Conservation (phyloP, 2,797 vertebrate genomes). For the Neostethus bicornis region DNA sequence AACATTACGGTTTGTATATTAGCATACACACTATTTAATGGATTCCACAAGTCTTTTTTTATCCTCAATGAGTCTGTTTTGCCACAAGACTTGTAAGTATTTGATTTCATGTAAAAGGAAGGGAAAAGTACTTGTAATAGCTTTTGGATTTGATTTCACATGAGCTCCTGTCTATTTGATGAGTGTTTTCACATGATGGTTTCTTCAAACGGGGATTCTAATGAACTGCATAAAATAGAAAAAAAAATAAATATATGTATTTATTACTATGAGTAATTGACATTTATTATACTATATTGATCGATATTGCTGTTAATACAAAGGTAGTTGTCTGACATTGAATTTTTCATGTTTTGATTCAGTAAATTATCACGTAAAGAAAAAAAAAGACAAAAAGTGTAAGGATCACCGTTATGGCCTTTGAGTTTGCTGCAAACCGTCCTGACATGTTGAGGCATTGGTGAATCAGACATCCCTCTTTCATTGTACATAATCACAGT, state of each 20-base stretch:
- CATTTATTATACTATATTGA: slow-evolving; percentile 77
- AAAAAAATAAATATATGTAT: slow-evolving; percentile 64
- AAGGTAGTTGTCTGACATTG: slow-evolving; percentile 72
- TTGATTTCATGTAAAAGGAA: slow-evolving; percentile 63
- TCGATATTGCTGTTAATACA: slow-evolving; percentile 79
- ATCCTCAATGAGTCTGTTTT: slow-evolving; percentile 53
- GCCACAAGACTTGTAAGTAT: slow-evolving; percentile 76
- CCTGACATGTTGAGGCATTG: slow-evolving; percentile 76
- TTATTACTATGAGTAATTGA: slow-evolving; percentile 76
- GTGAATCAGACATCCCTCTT: slow-evolving; percentile 72
- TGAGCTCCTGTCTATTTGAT: slow-evolving; percentile 55
- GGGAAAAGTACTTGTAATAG: slow-evolving; percentile 41
- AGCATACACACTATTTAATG: slow-evolving; percentile 78
- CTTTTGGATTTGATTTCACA: slow-evolving; percentile 54
- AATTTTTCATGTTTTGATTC: slow-evolving; percentile 70
- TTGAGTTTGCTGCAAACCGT: slow-evolving; percentile 84
- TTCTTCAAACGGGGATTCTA: slow-evolving; percentile 69
- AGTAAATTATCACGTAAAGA: slow-evolving; percentile 63
- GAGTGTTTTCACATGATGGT: slow-evolving; percentile 50
- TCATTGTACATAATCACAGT: slow-evolving; percentile 72
- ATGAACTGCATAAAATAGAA: slow-evolving; percentile 57
- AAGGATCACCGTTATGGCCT: slow-evolving; percentile 85
- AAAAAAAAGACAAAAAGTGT: slow-evolving; percentile 57
- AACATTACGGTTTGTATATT: slow-evolving; percentile 81
- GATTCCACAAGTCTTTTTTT: slow-evolving; percentile 74